A percentile compares a stretch with the other conserved stretches of the same genome.
Evolutionary conservation across 2,888 invertebrate genomes (phyloP).

Genomic region (Drosophila pseudotalamancana): DNA sequence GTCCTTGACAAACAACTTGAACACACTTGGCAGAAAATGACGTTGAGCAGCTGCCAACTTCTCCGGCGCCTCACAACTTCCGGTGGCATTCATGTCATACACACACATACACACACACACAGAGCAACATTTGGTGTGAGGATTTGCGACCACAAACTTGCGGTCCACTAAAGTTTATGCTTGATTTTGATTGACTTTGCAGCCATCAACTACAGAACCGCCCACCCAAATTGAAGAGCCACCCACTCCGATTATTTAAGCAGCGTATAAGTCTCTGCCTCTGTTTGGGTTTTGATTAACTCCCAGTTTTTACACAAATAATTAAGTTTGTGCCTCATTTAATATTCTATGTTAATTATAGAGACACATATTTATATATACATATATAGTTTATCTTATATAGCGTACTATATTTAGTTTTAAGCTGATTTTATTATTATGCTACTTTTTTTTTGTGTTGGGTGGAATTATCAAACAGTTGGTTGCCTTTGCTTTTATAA

Average conservation of each 20-base stretch:
- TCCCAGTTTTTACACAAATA: no score
- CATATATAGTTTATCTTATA: no score
- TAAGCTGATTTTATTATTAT: not conserved
- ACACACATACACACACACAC: not conserved
- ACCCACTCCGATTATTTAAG: not conserved
- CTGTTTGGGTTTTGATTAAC: no score
- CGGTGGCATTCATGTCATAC: conserved; percentile 29
- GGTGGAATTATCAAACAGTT: not conserved
- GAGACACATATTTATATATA: no score
- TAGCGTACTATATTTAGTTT: no score
- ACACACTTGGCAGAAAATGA: conserved; percentile 48
- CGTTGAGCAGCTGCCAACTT: conserved; percentile 46
- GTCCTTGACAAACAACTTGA: conserved; percentile 54
- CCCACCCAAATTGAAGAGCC: conserved; percentile 1
- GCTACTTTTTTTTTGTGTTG: not conserved
- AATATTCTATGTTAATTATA: no score
- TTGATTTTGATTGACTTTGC: conserved; percentile 57
- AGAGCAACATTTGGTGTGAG: no score
- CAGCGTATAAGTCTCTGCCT: no score
- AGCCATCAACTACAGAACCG: not conserved
- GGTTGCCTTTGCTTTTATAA: not conserved
- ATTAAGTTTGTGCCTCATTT: no score
- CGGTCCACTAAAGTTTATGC: conserved; percentile 57
- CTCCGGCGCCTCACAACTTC: conserved; percentile 48
- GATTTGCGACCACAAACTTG: conserved; percentile 64